phyloP scores from a whole-genome alignment of 2,797 vertebrate species.

The Botia almorhae region DNA sequence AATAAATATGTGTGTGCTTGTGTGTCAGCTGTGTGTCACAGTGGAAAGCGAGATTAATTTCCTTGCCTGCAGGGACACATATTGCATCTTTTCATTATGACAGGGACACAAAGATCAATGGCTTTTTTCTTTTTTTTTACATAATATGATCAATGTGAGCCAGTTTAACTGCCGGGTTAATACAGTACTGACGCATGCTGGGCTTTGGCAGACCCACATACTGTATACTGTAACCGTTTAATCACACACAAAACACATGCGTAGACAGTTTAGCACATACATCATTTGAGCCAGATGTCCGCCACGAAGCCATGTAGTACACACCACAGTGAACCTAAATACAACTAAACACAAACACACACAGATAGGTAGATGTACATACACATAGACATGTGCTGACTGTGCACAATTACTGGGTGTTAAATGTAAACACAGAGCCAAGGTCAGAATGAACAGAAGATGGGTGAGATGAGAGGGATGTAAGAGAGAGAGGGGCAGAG shows the following conservation, averaged over 20 bases:
- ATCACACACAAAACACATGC: constrained; percentile 31
- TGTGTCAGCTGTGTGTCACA: constrained; percentile 41
- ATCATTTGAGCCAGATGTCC: constrained; percentile 25
- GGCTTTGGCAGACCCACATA: constrained; percentile 30
- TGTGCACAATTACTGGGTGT: constrained; percentile 20
- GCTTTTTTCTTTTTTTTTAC: constrained; percentile 66
- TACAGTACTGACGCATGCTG: constrained; percentile 51
- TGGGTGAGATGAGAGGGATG: not conserved
- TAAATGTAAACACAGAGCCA: constrained; percentile 45
- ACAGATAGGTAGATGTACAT: not conserved
- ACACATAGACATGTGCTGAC: constrained; percentile 30
- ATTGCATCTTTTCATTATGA: constrained; percentile 77
- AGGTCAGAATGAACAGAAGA: constrained; percentile 34
- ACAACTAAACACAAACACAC: constrained; percentile 5
- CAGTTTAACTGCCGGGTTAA: constrained; percentile 66
- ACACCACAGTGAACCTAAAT: constrained; percentile 20
- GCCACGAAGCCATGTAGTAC: constrained; percentile 30
- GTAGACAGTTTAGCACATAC: constrained; percentile 28
- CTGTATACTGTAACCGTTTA: constrained; percentile 1
- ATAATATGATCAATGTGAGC: constrained; percentile 75
- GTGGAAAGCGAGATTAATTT: constrained; percentile 59
- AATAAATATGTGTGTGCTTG: constrained; percentile 44
- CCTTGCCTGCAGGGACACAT: constrained; percentile 70
- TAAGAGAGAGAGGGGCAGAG: not conserved
- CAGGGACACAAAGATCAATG: constrained; percentile 75